Evolutionary conservation across 2,797 vertebrate genomes (phyloP), one percentile per base, ranked within the genome.

Genomic region (Strix occidentalis): DNA sequence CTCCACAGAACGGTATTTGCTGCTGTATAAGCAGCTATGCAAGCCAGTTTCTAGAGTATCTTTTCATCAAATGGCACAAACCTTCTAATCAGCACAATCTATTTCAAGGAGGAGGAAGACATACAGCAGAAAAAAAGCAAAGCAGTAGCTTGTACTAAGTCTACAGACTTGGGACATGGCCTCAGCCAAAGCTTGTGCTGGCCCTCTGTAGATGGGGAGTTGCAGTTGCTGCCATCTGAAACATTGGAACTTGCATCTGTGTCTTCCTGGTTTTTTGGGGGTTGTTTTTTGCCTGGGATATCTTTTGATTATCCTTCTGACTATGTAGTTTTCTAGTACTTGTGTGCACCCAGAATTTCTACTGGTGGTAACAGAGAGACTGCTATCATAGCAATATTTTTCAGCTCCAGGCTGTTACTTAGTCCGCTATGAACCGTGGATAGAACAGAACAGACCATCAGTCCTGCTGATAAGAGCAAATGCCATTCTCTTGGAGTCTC

Each of bases 11-110:
- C 0, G n/a, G 61, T 17, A 14, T 83, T 69, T 89, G 93, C 84
- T 97, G 86, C 93, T 94, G 58, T 12, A 28, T 56, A 74, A 93
- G 91, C 86, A 89, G 92, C 78, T 85, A 19, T 31, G 43, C 48
- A 23, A 79, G 68, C 28, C 75, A 19, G 28, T 89, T 89, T 58
- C 81, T 80, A 51, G 89, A 74, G 70, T 10, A 54, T 69, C 86
- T 81, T 90, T 78, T 87, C 43, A 57, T 84, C 28, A 53, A 46
- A 74, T 41, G 39, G 31, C 71, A 92, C 51, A 45, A 48, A 92
- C 23, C 45, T 74, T 74, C 60, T 92, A 15, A 79, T 80, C 70
- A 74, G 78, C 75, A 37, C 53, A 31, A 24, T 54, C 68, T 84
- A 2, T 89, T 87, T 90, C 20, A 16, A 84, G 91, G 84, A 90